These are phyloP conservation scores for Orcinus orca DNA, from an alignment of 2,113 vertebrate genomes.

Conservation along the genomic window DNA sequence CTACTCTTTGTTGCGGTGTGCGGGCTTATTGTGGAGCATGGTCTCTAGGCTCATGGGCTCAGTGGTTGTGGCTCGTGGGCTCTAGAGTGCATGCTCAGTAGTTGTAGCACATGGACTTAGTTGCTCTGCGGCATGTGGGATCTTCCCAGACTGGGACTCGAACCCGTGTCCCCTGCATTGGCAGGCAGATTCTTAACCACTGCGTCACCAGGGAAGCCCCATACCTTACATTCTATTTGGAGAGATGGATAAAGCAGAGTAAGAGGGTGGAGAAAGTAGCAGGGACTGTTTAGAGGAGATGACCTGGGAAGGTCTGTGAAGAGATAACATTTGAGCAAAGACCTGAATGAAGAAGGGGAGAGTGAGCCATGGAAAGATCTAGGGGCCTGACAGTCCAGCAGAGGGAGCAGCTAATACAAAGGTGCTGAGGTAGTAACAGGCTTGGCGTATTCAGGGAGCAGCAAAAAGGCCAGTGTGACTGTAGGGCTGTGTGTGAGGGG, in stretches of 20 bases:
- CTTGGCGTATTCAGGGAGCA: neutral
- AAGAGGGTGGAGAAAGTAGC: neutral
- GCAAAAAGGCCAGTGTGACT: neutral
- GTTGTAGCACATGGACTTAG: no score
- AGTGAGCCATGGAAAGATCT: neutral
- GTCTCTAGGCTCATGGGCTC: no score
- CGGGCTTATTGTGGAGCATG: no score
- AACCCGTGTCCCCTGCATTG: no score
- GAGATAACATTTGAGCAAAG: neutral
- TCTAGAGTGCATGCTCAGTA: no score
- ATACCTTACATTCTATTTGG: neutral
- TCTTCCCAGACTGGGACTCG: no score
- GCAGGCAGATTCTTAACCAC: no score
- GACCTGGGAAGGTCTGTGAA: neutral
- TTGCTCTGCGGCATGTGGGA: no score
- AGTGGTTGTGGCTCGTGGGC: no score
- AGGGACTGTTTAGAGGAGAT: neutral
- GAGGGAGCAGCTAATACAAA: neutral
- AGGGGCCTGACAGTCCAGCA: neutral
- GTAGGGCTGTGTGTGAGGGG: neutral
- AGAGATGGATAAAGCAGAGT: neutral
- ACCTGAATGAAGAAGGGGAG: neutral
- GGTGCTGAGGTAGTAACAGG: neutral
- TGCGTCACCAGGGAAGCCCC: no score
- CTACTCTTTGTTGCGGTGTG: no score